These are phyloP conservation scores for Nyctibius grandis DNA, from an alignment of 2,797 vertebrate genomes.

Conservation along the genomic window DNA sequence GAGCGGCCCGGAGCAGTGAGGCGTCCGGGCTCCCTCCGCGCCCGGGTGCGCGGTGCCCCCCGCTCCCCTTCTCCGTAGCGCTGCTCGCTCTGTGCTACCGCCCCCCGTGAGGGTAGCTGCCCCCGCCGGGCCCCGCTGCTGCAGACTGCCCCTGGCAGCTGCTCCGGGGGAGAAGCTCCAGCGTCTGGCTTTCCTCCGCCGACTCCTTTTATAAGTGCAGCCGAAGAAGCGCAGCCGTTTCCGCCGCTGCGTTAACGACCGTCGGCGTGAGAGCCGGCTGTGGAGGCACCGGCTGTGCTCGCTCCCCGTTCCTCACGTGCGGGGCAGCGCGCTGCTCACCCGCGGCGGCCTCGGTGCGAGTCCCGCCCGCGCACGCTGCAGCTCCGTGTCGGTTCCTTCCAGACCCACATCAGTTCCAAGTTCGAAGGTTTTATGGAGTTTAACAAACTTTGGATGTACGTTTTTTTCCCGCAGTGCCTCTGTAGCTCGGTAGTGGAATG, in stretches of 20 bases:
- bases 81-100: not conserved
- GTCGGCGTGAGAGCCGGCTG: fast-evolving
- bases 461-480: fast-evolving
- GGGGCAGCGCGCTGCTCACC: not conserved
- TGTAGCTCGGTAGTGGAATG: not conserved
- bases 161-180: fast-evolving
- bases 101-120: not conserved
- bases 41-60: not conserved
- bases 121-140: not conserved
- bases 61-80: no score
- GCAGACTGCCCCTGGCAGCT: not conserved
- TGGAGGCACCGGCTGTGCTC: fast-evolving
- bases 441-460: fast-evolving
- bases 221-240: fast-evolving
- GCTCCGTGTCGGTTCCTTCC: not conserved
- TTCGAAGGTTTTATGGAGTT: fast-evolving
- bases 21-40: not conserved
- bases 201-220: fast-evolving
- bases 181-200: fast-evolving
- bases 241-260: fast-evolving
- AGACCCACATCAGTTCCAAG: fast-evolving
- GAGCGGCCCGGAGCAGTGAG: not conserved
- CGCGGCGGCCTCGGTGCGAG: fast-evolving
- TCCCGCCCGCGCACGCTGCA: fast-evolving
- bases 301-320: no score